Evolutionary conservation across 2,888 invertebrate genomes (phyloP), one percentile per base, ranked within the genome.

Genomic region (Cosmia pyralina): DNA sequence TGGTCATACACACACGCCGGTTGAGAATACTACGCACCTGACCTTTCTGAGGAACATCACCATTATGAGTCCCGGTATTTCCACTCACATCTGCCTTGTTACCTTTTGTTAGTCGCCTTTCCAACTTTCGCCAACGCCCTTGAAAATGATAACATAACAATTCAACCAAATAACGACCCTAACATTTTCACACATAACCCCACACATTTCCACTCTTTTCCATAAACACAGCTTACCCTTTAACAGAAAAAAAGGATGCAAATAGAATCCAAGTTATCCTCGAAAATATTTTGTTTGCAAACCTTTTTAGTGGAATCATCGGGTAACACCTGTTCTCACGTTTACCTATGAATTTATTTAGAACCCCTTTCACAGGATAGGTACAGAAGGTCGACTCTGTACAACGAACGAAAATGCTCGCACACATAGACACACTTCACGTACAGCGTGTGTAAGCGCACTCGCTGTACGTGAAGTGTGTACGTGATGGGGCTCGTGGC

Each of bases 321-420:
- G 46, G 69, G 73, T 34, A 69, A 74, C 86, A 83, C 65, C 73
- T 85, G 81, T 81, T 84, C 62, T 53, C 50, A 52, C 63, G 65
- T 66, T 72, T 72, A 74, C 71, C 83, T 76, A 83, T 85, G 86
- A 81, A 84, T 84, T 72, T 68, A 75, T 85, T 84, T 71, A 80
- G 44, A 62, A 67, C 3, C 28, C 7, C 19, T n/a, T n/a, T 15
- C 28, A 48, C 0, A 44, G 17, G 41, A n/a, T 46, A 28, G 0
- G 0, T 2, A n/a, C 72, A 44, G 77, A 74, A 74, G 50, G 22
- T 50, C 0, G 0, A 10, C 0, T 53, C 0, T 0, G 6, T 28
- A 38, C 13, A 48, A 48, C 0, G 13, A 53, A 8, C 0, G 1
- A n/a, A 38, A 48, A 22, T 0, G 0, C 22, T 13, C 34, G 10